Base-by-base conservation (phyloP, 2,888 invertebrate genomes). In the Drosophila emarginata region DNA sequence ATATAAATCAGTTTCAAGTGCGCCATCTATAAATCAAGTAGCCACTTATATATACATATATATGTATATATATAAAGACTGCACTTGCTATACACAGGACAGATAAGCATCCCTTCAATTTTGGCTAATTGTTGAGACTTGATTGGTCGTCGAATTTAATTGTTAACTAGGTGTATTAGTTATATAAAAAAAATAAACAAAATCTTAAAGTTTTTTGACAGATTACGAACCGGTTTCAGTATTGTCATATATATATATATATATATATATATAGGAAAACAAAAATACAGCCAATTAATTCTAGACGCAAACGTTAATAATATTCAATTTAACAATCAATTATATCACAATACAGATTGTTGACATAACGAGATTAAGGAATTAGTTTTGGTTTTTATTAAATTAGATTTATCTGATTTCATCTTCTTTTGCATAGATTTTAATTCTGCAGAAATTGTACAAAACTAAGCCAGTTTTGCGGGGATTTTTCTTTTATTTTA, bases 1-100 rank as follows among this genome's bases (percentile, higher is more conserved):
- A 77, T 79, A 81, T 77, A 84, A 84, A 81, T 81, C 84, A 75
- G 68, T 66, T 68, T 60, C 51, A 51, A 75, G 68, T 77, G 75
- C 59, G 63, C 54, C 51, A 57, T 54, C 67, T 59, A 58, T 80
- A 80, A 79, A 81, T 80, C 70, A 74, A 67, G 21, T 54, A 21
- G 12, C 6, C 14, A 28, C 28, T 26, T 26, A 9, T 14, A 28
- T 28, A 14, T 15, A 52, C 7, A 54, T 54, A 53, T 11, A 11
- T 53, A 36, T 4, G 12, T 54, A 54, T 36, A 18, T 36, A 18
- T 54, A 54, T 36, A 18, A 18, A 18, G 18, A 9, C 6, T 45
- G 54, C 18, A 36, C 36, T 36, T 36, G 36, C 18, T 54, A 7
- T 36, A 54, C 32, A 36, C 36, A 21, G 6, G 71, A 79, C 73